These are phyloP conservation scores for Olivierus martensii DNA, from an alignment of 1,140 invertebrate genomes.

Conservation along the genomic window DNA sequence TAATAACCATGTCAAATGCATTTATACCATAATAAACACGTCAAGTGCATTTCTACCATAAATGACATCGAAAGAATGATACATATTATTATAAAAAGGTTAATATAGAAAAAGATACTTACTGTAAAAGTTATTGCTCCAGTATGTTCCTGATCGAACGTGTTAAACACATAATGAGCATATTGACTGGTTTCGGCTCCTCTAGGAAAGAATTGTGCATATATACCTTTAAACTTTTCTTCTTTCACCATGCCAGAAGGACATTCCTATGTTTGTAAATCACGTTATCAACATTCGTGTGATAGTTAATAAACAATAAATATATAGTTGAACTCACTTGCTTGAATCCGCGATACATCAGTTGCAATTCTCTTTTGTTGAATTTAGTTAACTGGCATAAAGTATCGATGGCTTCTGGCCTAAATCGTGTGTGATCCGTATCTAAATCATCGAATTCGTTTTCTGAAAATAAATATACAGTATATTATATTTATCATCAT, in stretches of 20 bases:
- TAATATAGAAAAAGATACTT: conserved; percentile 9
- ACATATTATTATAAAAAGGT: too few species aligned
- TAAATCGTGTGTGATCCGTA: conserved; percentile 54
- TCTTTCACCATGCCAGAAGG: conserved; percentile 40
- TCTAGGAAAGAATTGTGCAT: conserved; percentile 41
- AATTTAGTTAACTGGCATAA: conserved; percentile 39
- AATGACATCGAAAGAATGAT: too few species aligned
- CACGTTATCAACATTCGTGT: too few species aligned
- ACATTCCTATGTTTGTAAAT: conserved; percentile 34
- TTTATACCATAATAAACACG: too few species aligned
- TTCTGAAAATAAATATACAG: conserved; percentile 19
- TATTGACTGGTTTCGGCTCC: conserved; percentile 30
- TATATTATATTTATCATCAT: too few species aligned
- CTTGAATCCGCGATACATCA: conserved; percentile 45
- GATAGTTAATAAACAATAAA: too few species aligned
- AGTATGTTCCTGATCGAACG: conserved; percentile 25
- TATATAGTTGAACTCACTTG: conserved; percentile 26
- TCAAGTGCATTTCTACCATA: too few species aligned
- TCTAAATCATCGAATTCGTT: conserved; percentile 74
- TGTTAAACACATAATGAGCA: conserved; percentile 27
- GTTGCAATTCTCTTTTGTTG: conserved; percentile 35
- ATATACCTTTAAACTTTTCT: conserved; percentile 41
- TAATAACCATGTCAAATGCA: too few species aligned
- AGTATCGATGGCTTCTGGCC: conserved; percentile 42
- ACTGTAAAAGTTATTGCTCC: conserved; percentile 27